phyloP scores from a whole-genome alignment of 2,888 invertebrate species.

The Trachelus troglodyta region DNA sequence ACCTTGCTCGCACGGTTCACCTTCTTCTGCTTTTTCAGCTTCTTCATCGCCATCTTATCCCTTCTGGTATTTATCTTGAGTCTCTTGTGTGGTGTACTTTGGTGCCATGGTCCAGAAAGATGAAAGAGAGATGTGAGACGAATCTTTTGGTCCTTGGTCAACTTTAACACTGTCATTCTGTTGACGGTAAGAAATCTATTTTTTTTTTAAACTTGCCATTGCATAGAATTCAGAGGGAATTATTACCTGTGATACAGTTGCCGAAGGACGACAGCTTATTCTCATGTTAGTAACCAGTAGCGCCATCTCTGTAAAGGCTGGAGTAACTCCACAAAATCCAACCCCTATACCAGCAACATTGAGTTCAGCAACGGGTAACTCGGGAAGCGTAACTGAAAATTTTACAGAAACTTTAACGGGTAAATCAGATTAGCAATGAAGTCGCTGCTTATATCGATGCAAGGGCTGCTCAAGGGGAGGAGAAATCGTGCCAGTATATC shows the following conservation, averaged over 20 bases:
- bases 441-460: not conserved
- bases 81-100: not conserved
- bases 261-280: not conserved
- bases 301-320: constrained; percentile 45
- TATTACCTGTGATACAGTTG: not conserved
- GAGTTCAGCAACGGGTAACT: not conserved
- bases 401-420: not conserved
- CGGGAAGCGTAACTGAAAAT: not conserved
- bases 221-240: not conserved
- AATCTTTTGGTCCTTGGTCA: not conserved
- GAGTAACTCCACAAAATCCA: not conserved
- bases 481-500: not conserved
- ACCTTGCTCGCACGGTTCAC: constrained; percentile 15
- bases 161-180: not conserved
- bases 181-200: not conserved
- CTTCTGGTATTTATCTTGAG: not conserved
- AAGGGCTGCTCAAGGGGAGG: not conserved
- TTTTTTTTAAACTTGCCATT: not conserved
- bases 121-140: not conserved
- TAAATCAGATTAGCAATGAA: not conserved
- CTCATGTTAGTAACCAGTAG: constrained; percentile 27
- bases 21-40: constrained; percentile 27
- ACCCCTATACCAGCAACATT: not conserved
- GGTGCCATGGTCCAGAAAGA: not conserved
- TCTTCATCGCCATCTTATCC: constrained; percentile 30